Evolutionary conservation across 2,888 invertebrate genomes (phyloP), one percentile per base, ranked within the genome.

Genomic region (Platycheirus albimanus): DNA sequence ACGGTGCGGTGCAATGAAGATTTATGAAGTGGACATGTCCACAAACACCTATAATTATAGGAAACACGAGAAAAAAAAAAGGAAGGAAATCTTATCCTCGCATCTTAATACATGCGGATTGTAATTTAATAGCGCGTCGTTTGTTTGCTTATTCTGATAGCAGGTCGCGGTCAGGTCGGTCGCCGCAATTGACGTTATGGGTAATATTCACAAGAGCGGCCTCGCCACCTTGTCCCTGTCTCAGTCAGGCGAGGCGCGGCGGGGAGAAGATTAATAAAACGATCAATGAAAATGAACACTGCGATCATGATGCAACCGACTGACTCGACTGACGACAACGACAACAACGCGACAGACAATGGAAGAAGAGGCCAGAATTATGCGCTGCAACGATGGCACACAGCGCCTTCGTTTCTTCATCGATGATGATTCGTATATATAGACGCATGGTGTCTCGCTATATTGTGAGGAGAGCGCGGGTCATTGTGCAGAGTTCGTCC

Each of bases 21-120:
- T 83, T 83, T 83, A 83, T 83, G 83, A 83, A 83, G 83, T 83
- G 83, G 83, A 83, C 77, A 83, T 83, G 83, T 83, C 78, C 78
- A 78, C 83, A 83, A 83, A 83, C 83, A 83, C 83, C 83, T 83
- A 83, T 83, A 83, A 83, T 83, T 83, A 83, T 74, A 69, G 78
- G 72, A 77, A 83, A 77, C 56, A 51, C 64, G 64, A 80, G 43
- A 63, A 74, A 79, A 61, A 63, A 74, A 79, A 61, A 36, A 41
- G 30, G 43, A 71, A 33, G 24, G 56, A 72, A 64, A 58, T 45
- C 78, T 83, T 78, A 83, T 83, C 77, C 78, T 10, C 5, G 67
- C 58, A 83, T 83, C 83, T 83, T 41, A 83, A 83, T 83, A 78
- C 78, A 78, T 47, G 78, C 63, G 77, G 69, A 83, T 83, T 83